These are phyloP conservation scores for Scaptomyza parva DNA, from an alignment of 2,888 invertebrate species.

Conservation along the genomic window DNA sequence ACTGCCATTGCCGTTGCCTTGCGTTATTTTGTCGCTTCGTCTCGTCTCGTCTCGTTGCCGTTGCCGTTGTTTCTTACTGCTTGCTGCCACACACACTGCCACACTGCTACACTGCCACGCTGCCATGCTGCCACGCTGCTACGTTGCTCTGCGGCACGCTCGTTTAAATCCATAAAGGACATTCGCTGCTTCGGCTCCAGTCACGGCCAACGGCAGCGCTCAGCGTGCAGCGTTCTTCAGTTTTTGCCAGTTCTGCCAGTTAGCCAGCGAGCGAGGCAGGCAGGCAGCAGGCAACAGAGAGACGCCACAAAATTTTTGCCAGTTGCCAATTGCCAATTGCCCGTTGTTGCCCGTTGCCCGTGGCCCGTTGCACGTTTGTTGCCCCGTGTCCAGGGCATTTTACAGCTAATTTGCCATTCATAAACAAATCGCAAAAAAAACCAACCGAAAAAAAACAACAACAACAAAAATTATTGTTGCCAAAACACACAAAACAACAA, in stretches of 20 bases:
- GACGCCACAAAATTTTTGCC: constrained; percentile 15
- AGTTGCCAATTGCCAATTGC: constrained; percentile 33
- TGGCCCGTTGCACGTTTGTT: constrained; percentile 27
- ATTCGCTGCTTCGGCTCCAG: constrained; percentile 70
- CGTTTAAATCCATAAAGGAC: constrained; percentile 72
- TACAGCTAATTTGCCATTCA: constrained; percentile 66
- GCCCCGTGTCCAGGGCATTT: constrained; percentile 22
- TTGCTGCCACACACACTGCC: constrained; percentile 16
- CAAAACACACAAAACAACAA: constrained; percentile 3
- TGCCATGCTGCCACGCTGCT: constrained; percentile 7
- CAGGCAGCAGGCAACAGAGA: constrained; percentile 35
- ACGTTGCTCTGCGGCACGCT: constrained; percentile 32
- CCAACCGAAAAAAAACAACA: neutral
- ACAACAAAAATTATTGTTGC: constrained; percentile 41
- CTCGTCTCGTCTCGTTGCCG: constrained; percentile 34
- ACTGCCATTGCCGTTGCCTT: constrained; percentile 16
- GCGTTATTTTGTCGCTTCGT: constrained; percentile 6
- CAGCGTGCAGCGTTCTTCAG: constrained; percentile 47
- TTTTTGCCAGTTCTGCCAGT: constrained; percentile 62
- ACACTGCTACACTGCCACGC: neutral
- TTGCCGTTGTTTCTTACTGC: constrained; percentile 36
- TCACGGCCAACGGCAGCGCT: constrained; percentile 59
- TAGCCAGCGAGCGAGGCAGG: constrained; percentile 61
- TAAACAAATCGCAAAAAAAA: neutral
- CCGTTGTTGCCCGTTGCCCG: constrained; percentile 42